Percentiles rank a stretch among this genome's conserved stretches.
Conservation (phyloP, 2,888 invertebrate genomes). For the Phalera bucephala region DNA sequence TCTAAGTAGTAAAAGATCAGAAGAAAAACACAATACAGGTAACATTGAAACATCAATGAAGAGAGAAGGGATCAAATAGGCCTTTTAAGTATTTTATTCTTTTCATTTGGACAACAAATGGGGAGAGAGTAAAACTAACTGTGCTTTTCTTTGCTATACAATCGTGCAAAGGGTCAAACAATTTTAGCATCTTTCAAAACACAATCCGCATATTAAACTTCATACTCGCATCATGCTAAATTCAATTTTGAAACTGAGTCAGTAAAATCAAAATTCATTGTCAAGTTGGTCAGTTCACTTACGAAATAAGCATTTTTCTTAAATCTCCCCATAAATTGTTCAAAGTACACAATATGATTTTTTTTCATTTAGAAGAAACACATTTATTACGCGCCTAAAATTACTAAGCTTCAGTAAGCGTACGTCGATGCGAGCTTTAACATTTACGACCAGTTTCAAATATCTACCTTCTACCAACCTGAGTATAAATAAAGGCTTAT, state of each 20-base stretch:
- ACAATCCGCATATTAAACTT: too few relatives aligned
- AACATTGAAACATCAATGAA: slow-evolving; percentile 73
- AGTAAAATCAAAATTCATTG: too few relatives aligned
- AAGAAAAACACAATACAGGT: slow-evolving; percentile 67
- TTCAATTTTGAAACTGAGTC: too few relatives aligned
- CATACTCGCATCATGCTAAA: too few relatives aligned
- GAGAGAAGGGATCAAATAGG: slow-evolving; percentile 56
- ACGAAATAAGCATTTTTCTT: too few relatives aligned
- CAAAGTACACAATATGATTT: slow-evolving; percentile 54
- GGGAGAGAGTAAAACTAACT: slow-evolving; percentile 23
- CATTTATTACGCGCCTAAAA: slow-evolving; percentile 82
- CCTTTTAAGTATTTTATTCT: slow-evolving; percentile 41
- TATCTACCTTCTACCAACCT: slow-evolving; percentile 52
- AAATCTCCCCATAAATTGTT: slow-evolving; percentile 55
- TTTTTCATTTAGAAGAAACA: slow-evolving; percentile 69
- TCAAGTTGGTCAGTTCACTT: too few relatives aligned
- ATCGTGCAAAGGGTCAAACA: background rate
- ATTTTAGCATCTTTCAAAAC: too few relatives aligned
- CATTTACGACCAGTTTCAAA: slow-evolving; percentile 77
- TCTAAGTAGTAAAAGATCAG: slow-evolving; percentile 53
- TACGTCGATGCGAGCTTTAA: slow-evolving; percentile 77
- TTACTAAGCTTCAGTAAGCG: slow-evolving; percentile 80
- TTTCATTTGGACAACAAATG: slow-evolving; percentile 52
- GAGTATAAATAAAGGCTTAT: slow-evolving; percentile 25
- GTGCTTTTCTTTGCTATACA: background rate